Base-by-base conservation (phyloP, 2,888 invertebrate genomes). In the Latrodectus elegans region DNA sequence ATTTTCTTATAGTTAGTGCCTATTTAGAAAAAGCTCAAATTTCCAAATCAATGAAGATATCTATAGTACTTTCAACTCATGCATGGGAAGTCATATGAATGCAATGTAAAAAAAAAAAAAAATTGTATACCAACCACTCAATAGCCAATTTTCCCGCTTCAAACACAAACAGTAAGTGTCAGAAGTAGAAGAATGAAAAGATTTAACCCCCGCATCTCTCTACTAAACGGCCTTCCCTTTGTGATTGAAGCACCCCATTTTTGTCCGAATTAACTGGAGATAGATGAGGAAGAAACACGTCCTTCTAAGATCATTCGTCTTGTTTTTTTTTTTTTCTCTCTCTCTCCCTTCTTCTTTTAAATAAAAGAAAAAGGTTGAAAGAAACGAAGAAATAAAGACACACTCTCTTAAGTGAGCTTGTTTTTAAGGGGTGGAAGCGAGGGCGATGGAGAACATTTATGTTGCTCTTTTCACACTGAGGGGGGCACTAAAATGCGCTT, bases 381-480 rank as follows among this genome's bases (percentile, higher is more conserved):
- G 38, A 38, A 67, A 77, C 38, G 52, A 76, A 76, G 68, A 60
- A 51, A 51, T 70, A 64, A 51, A 71, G 65, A 72, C 65, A 67
- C 77, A 52, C 72, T 78, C 60, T 60, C n/a, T 87, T 87, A 87
- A 87, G 86, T 81, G 81, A 87, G 81, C 86, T 82, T 87, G 86
- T 82, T 87, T 85, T 87, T 87, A 81, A 26, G 76, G 76, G 70
- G 51, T 15, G 17, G 51, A 26, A 26, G 76, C 15, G 65, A 71
- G 76, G 67, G 49, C 14, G 26, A 22, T 52, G 53, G 71, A 71
- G 75, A 72, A 67, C 86, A 87, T 87, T 87, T 87, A 81, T 87
- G 81, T 87, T 87, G 86, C 86, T 87, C 81, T 87, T 87, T 87
- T 87, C 86, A 81, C 86, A 81, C 79, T 75, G 67, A 70, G 72